These are phyloP conservation scores for Limnephilus lunatus DNA, from an alignment of 2,888 invertebrate genomes.

Conservation along the genomic window DNA sequence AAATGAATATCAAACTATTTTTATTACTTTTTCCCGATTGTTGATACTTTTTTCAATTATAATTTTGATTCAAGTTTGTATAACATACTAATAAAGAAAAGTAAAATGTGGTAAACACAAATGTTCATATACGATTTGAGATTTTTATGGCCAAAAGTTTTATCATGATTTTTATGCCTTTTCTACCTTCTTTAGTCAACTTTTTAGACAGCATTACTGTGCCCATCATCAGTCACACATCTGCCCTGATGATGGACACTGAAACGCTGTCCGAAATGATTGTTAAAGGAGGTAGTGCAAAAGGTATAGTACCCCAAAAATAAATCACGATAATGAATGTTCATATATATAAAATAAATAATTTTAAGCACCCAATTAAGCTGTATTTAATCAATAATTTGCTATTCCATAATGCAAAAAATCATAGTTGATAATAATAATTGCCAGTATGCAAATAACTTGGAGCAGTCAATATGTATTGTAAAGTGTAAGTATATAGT, in stretches of 20 bases:
- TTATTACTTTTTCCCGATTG: not conserved
- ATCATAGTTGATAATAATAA: not conserved
- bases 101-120: not conserved
- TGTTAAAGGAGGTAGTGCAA: no score
- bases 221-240: no score
- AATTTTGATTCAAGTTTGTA: not conserved
- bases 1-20: not conserved
- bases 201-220: no score
- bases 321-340: no score
- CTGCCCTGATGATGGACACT: no score
- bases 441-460: not conserved
- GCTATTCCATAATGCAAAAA: not conserved
- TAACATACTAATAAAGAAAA: no score
- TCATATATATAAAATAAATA: not conserved
- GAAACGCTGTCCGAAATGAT: no score
- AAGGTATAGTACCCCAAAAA: no score
- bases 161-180: no score
- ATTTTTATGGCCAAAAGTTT: no score
- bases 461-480: not conserved
- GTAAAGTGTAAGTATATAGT: no score
- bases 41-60: not conserved
- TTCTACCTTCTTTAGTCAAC: no score
- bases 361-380: not conserved
- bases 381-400: not conserved
- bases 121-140: not conserved